A percentile compares a stretch with the other conserved stretches of the same genome.
phyloP scores from a whole-genome alignment of 2,797 vertebrate species.

The Pseudopleuronectes americanus region DNA sequence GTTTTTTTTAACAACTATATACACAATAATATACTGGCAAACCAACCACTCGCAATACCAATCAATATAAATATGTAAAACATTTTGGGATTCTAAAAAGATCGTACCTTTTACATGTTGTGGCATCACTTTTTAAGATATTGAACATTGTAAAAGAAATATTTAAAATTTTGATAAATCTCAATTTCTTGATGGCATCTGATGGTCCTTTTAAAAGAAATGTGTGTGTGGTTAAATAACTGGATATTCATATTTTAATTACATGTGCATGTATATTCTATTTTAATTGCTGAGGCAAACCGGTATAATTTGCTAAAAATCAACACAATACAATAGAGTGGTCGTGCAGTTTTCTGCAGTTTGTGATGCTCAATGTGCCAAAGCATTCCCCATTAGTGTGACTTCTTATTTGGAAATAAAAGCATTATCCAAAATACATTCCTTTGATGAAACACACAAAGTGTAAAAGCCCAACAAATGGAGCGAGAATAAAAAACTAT shows the following conservation, averaged over 20 bases:
- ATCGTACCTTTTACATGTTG: background rate
- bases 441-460: constrained; percentile 42
- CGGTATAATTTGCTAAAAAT: too few species aligned
- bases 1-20: background rate
- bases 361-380: too few species aligned
- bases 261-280: too few species aligned
- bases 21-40: background rate
- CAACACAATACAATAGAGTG: too few species aligned
- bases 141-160: background rate
- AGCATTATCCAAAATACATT: constrained; percentile 40
- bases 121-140: background rate
- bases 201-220: background rate
- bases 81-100: background rate
- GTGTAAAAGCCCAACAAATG: constrained; percentile 11
- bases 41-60: background rate
- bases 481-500: constrained; percentile 16
- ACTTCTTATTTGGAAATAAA: constrained; percentile 10
- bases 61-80: background rate
- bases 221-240: background rate
- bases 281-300: too few species aligned
- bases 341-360: too few species aligned
- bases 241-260: background rate
- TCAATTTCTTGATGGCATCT: background rate
- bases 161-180: background rate
- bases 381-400: background rate